phyloP scores from a whole-genome alignment of 2,113 vertebrate species.

The Bambusicola thoracicus region DNA sequence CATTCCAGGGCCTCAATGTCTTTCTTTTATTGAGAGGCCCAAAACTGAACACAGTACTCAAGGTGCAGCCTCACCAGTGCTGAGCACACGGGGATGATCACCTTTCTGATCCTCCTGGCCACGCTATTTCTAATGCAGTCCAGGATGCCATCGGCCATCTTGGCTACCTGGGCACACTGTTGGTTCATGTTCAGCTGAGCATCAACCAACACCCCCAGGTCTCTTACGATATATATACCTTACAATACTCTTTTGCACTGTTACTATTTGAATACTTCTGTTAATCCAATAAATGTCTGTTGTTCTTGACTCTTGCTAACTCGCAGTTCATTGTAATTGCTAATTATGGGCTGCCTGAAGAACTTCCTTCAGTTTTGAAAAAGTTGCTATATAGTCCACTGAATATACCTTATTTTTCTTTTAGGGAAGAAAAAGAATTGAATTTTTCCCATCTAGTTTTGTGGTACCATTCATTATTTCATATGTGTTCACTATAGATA shows the following conservation, averaged over 20 bases:
- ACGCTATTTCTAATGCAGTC: too few relatives aligned
- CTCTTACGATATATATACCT: neutral
- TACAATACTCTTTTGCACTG: neutral
- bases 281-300: neutral
- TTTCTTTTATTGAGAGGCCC: too few relatives aligned
- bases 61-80: too few relatives aligned
- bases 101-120: too few relatives aligned
- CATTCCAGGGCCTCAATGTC: too few relatives aligned
- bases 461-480: neutral
- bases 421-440: neutral
- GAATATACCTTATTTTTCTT: neutral
- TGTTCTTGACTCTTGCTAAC: neutral
- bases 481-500: neutral
- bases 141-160: too few relatives aligned
- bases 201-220: too few relatives aligned
- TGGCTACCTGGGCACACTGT: too few relatives aligned
- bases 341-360: neutral
- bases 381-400: neutral
- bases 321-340: neutral
- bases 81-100: too few relatives aligned
- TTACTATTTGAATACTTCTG: neutral
- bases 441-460: neutral
- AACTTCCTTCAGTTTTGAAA: slow-evolving; percentile 2
- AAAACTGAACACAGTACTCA: too few relatives aligned
- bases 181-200: too few relatives aligned